These are phyloP conservation scores for Himalopsyche anomala DNA, from an alignment of 2,888 invertebrate species.

Conservation along the genomic window DNA sequence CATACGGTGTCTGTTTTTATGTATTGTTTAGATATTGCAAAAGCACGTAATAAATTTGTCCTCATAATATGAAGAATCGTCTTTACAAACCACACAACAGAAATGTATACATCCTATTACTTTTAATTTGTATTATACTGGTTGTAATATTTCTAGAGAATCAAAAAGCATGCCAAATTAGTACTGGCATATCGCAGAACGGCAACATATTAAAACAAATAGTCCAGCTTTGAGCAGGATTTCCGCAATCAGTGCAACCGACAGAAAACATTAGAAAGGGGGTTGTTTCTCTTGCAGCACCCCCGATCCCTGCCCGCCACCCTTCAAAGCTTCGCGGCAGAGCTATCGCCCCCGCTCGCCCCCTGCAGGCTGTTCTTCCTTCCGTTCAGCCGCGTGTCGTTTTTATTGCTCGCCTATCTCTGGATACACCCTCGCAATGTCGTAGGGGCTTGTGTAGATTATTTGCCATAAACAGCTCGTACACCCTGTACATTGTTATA, in stretches of 20 bases:
- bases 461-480: not conserved
- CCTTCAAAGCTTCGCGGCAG: conserved; percentile 5
- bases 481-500: no score
- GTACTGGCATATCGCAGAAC: conserved; percentile 11
- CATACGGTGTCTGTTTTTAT: no score
- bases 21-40: no score
- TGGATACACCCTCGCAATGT: conserved; percentile 11
- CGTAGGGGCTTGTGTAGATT: not conserved
- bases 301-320: conserved; percentile 2
- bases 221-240: conserved; percentile 42
- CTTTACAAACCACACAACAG: no score
- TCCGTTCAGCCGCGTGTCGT: conserved; percentile 55
- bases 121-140: conserved; percentile 8
- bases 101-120: not conserved
- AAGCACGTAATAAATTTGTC: no score
- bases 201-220: conserved; percentile 43
- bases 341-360: conserved; percentile 47
- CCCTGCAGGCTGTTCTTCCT: conserved; percentile 46
- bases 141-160: not conserved
- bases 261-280: conserved; percentile 43
- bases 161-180: conserved; percentile 41
- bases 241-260: conserved; percentile 42
- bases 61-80: no score
- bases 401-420: conserved; percentile 52
- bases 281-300: conserved; percentile 24